These are phyloP conservation scores for Gnatocerus cornutus DNA, from an alignment of 2,888 invertebrate genomes.

Conservation along the genomic window DNA sequence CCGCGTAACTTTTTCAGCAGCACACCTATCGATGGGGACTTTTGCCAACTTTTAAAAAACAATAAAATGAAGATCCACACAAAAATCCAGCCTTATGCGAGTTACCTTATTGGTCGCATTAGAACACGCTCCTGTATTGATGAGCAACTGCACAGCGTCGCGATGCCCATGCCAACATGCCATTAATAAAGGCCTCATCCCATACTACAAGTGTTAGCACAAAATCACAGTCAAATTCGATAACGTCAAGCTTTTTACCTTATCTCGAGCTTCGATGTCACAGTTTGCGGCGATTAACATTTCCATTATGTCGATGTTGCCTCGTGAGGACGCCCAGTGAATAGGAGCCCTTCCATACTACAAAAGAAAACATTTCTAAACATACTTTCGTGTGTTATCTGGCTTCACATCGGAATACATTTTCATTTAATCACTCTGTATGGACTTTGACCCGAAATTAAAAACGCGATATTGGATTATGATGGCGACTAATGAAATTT, in stretches of 20 bases:
- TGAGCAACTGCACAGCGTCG: slow-evolving; percentile 80
- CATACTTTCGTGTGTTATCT: background rate
- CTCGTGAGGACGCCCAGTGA: slow-evolving; percentile 84
- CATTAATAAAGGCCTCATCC: slow-evolving; percentile 83
- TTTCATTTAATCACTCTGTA: slow-evolving; percentile 4
- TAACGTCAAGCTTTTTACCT: slow-evolving; percentile 72
- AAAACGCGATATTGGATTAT: slow-evolving; percentile 15
- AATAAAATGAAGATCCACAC: too few relatives aligned
- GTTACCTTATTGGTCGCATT: slow-evolving; percentile 81
- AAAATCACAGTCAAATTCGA: background rate
- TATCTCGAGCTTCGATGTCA: slow-evolving; percentile 83
- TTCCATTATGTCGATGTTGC: slow-evolving; percentile 82
- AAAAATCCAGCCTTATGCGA: too few relatives aligned
- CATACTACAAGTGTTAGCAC: slow-evolving; percentile 74
- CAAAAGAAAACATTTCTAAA: slow-evolving; percentile 59
- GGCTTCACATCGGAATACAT: background rate
- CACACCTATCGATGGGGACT: too few relatives aligned
- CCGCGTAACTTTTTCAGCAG: too few relatives aligned
- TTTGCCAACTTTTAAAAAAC: too few relatives aligned
- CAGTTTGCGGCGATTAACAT: slow-evolving; percentile 82
- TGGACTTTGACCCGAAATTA: slow-evolving; percentile 14
- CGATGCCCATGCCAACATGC: slow-evolving; percentile 84
- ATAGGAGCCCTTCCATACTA: slow-evolving; percentile 84
- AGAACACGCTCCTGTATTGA: slow-evolving; percentile 80
- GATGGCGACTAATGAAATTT: slow-evolving; percentile 16